These are phyloP conservation scores for Eulemur mongoz DNA, from an alignment of 2,797 vertebrate genomes.

Conservation along the genomic window DNA sequence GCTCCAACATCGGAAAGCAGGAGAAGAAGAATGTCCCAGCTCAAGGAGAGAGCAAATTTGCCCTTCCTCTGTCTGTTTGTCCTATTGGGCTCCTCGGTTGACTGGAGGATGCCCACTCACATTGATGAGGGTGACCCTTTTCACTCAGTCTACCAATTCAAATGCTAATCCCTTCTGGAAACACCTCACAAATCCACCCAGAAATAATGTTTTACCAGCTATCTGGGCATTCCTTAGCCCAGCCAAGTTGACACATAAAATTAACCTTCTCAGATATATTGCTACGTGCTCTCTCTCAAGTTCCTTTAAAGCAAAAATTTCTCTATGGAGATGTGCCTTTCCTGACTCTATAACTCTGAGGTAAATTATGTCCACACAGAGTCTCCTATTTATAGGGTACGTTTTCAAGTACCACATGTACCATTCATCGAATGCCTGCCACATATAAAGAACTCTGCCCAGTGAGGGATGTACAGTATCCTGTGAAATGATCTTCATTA, in stretches of 20 bases:
- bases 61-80: not conserved
- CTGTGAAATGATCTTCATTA: not conserved
- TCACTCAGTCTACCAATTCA: not conserved
- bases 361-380: not conserved
- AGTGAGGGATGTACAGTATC: not conserved
- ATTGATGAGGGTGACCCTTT: not conserved
- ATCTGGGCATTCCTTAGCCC: not conserved
- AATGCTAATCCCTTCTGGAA: not conserved
- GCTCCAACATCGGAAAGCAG: not conserved
- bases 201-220: not conserved
- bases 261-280: not conserved
- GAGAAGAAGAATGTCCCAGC: not conserved
- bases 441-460: not conserved
- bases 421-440: not conserved
- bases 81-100: not conserved
- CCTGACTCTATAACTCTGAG: not conserved
- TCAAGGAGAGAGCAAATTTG: not conserved
- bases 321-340: not conserved
- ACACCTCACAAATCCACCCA: not conserved
- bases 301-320: slow-evolving; percentile 21
- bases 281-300: not conserved
- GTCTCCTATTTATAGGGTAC: not conserved
- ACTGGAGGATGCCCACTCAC: not conserved
- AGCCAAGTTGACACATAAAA: not conserved
- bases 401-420: not conserved